These are phyloP conservation scores for Shargacucullia verbasci DNA, from an alignment of 2,888 invertebrate genomes.

Conservation along the genomic window DNA sequence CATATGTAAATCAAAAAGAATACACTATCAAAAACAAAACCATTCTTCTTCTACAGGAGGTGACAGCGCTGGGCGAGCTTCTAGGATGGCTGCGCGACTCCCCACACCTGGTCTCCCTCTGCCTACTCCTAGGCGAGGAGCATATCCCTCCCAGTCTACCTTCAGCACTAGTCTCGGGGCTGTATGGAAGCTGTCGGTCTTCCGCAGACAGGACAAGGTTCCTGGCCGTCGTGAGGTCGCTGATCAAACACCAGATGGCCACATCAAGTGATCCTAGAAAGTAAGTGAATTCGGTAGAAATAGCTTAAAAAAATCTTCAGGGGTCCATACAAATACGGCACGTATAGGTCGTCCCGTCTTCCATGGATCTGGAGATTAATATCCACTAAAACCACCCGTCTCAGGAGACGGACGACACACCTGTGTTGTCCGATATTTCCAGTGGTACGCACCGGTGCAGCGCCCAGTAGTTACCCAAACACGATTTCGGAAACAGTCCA, in stretches of 20 bases:
- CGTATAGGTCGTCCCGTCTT: too few relatives aligned
- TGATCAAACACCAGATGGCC: constrained; percentile 83
- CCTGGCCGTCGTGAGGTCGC: constrained; percentile 76
- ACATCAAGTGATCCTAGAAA: constrained; percentile 80
- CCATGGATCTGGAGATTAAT: too few relatives aligned
- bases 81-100: constrained; percentile 85
- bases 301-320: too few relatives aligned
- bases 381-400: too few relatives aligned
- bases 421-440: too few relatives aligned
- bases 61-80: constrained; percentile 79
- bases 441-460: too few relatives aligned
- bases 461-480: too few relatives aligned
- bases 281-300: constrained; percentile 71
- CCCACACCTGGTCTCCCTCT: constrained; percentile 82
- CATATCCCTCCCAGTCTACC: constrained; percentile 79
- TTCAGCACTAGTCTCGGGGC: constrained; percentile 76
- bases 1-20: too few relatives aligned
- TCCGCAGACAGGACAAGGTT: constrained; percentile 75
- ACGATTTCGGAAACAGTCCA: too few relatives aligned
- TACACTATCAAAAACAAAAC: neutral
- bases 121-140: constrained; percentile 83
- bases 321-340: too few relatives aligned
- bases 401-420: too few relatives aligned
- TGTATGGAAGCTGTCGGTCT: constrained; percentile 82
- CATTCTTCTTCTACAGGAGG: constrained; percentile 70